These are phyloP conservation scores for Cichladusa arquata DNA, from an alignment of 2,113 vertebrate species.

Conservation along the genomic window DNA sequence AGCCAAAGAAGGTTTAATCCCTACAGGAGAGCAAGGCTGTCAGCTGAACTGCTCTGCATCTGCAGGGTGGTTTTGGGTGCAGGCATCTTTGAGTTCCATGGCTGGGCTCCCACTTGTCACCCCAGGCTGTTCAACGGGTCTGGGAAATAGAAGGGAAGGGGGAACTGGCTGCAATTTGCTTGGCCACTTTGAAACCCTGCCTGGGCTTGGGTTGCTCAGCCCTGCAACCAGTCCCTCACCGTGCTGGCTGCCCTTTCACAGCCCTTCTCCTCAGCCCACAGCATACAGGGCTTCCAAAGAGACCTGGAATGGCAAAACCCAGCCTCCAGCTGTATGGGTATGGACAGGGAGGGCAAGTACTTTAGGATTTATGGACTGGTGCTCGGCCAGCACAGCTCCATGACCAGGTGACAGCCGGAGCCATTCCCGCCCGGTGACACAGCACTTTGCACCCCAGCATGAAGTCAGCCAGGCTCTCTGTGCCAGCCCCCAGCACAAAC, in stretches of 20 bases:
- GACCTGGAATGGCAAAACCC: slow-evolving; percentile 16
- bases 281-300: background rate
- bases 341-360: slow-evolving; percentile 60
- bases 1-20: background rate
- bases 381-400: slow-evolving; percentile 52
- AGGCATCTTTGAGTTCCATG: background rate
- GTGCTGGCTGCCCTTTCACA: background rate
- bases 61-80: fast-evolving
- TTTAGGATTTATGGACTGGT: slow-evolving; percentile 67
- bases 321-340: slow-evolving; percentile 22
- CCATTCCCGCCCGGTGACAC: slow-evolving; percentile 62
- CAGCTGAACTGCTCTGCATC: background rate
- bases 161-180: background rate
- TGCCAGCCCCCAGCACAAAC: slow-evolving; percentile 47
- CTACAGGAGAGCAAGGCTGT: background rate
- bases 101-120: background rate
- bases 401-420: slow-evolving; percentile 39
- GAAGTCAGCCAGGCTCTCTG: slow-evolving; percentile 9
- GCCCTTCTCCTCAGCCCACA: background rate
- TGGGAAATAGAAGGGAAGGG: fast-evolving
- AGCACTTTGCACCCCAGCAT: slow-evolving; percentile 58
- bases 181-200: background rate
- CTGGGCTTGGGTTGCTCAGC: background rate
- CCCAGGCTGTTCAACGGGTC: background rate
- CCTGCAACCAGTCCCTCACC: background rate